These are phyloP conservation scores for Brachypteracias leptosomus DNA, from an alignment of 2,113 vertebrate species.

Conservation along the genomic window DNA sequence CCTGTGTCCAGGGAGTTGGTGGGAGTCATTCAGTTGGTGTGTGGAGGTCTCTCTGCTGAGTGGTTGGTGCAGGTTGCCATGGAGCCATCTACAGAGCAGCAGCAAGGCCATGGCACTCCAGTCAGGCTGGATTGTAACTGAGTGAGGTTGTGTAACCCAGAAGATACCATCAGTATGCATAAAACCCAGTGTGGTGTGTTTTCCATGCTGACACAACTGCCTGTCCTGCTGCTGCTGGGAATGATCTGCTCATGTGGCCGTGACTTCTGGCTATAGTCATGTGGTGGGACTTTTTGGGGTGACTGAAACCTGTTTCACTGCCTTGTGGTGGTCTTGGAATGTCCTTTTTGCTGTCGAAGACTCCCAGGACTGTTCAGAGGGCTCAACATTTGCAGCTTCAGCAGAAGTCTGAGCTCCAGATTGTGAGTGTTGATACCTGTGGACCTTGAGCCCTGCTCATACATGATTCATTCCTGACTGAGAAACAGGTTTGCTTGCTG, in stretches of 20 bases:
- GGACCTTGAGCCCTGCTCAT: background rate
- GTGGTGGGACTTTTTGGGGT: background rate
- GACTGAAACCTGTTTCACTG: background rate
- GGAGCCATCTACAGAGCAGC: background rate
- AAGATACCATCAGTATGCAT: background rate
- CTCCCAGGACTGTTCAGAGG: background rate
- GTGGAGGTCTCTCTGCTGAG: background rate
- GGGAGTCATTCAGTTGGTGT: fast-evolving
- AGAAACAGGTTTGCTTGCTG: background rate
- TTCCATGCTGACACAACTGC: background rate
- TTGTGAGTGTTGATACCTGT: background rate
- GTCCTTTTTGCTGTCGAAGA: background rate
- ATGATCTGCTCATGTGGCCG: background rate
- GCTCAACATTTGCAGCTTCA: background rate
- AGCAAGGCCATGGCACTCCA: background rate
- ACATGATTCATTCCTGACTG: background rate
- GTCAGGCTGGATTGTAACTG: background rate
- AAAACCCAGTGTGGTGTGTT: background rate
- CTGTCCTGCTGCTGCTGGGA: background rate
- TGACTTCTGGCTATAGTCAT: background rate
- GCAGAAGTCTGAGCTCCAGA: background rate
- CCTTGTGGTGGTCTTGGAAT: background rate
- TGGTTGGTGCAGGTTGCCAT: background rate
- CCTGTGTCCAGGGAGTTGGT: background rate
- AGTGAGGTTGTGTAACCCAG: background rate